Percentiles rank a stretch among this genome's conserved stretches.
phyloP scores from a whole-genome alignment of 2,888 invertebrate genomes.

The Phoronis australis region DNA sequence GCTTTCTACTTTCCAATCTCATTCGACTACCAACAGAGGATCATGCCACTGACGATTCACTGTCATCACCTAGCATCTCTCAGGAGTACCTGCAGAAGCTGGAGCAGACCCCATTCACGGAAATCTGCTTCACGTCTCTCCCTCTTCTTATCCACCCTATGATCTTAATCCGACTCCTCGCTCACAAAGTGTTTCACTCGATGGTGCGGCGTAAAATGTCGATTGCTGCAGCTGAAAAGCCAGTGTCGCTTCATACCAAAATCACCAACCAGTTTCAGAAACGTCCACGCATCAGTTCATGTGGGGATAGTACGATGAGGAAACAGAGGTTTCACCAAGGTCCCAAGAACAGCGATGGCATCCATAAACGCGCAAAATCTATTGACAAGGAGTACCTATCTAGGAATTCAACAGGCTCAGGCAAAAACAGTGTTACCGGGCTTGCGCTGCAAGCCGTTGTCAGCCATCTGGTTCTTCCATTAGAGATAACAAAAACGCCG shows the following conservation, averaged over 20 bases:
- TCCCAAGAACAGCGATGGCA: too few species aligned
- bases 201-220: slow-evolving; percentile 55
- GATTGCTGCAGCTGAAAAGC: slow-evolving; percentile 13
- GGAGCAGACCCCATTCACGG: slow-evolving; percentile 31
- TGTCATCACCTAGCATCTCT: slow-evolving; percentile 35
- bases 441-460: background rate
- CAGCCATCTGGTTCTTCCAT: background rate
- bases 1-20: background rate
- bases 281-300: background rate
- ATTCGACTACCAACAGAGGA: too few species aligned
- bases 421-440: background rate
- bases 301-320: background rate
- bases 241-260: background rate
- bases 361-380: too few species aligned
- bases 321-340: too few species aligned
- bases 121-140: slow-evolving; percentile 47
- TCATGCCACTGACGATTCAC: too few species aligned
- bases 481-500: background rate
- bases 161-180: slow-evolving; percentile 57
- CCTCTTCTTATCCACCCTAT: slow-evolving; percentile 59
- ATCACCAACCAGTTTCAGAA: background rate
- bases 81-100: slow-evolving; percentile 30
- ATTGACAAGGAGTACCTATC: background rate
- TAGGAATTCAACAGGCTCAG: background rate
- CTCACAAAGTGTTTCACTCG: slow-evolving; percentile 59